Evolutionary conservation across 2,797 vertebrate genomes (phyloP), one percentile per base, ranked within the genome.

Genomic region (Coranthus polyacanthus): DNA sequence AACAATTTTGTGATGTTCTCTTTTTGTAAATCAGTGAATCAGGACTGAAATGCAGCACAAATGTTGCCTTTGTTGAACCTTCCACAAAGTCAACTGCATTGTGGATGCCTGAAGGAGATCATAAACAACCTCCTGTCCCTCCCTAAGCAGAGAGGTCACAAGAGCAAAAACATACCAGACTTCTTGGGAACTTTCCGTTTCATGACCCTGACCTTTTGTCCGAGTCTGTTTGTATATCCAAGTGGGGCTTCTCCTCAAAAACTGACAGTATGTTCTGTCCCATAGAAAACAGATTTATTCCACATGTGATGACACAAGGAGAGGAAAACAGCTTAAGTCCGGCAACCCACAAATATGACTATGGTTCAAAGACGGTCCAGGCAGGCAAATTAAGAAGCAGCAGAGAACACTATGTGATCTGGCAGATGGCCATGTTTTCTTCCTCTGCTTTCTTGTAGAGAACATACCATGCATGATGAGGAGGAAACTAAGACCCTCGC

Each of bases 111-210:
- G n/a, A n/a, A n/a, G n/a, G n/a, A n/a, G n/a, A n/a, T n/a, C n/a
- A n/a, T n/a, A n/a, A n/a, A n/a, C n/a, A n/a, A n/a, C n/a, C n/a
- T n/a, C n/a, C n/a, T n/a, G n/a, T n/a, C n/a, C n/a, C n/a, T n/a
- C n/a, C n/a, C n/a, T n/a, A n/a, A n/a, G n/a, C n/a, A n/a, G n/a
- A n/a, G n/a, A n/a, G n/a, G n/a, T n/a, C 75, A 75, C 13, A 6
- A 60, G 72, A 69, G 29, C 59, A 26, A 8, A 55, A 86, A 86
- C 89, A 90, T 91, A 82, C 89, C 89, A 85, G 75, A 75, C 68
- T 78, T 44, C 66, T 68, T 79, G 79, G 85, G 88, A 93, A 93
- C 90, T 91, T 93, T 93, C 79, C 68, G 46, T 89, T 80, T 82
- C 47, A 16, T 17, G 86, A 88, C 85, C 87, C 50, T 41, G 75